Base-by-base conservation (phyloP, 2,113 vertebrate species). In the Tachysurus vachellii region DNA sequence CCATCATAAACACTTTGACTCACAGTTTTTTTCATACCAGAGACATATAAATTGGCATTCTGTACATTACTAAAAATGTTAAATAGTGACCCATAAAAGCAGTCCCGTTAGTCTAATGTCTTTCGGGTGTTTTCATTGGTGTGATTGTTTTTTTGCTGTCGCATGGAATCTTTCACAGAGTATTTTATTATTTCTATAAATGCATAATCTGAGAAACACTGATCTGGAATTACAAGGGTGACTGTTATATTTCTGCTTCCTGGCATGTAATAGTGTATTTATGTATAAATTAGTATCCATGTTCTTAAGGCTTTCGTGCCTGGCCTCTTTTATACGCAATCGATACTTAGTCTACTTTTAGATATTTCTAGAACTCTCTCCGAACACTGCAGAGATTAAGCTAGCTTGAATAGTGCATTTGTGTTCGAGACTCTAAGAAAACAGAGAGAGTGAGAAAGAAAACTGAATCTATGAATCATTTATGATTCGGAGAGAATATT, bases 321-420 rank as follows among this genome's bases (percentile, higher is more conserved):
- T 47, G 50, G 71, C 53, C 70, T 82, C 12, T 1, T 44, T 28
- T 73, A 84, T 86, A 80, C 44, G 85, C 75, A 85, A 87, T 87
- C 76, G 68, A 82, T 85, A 36, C 36, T 1, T 2, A 81, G 68
- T 57, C 76, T 77, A 82, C 66, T 76, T 85, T 85, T 19, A 85
- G 66, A 87, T n/a, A 75, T 85, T 66, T 61, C 44, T 31, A 86
- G 53, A 83, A 53, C 64, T 28, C 36, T 64, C 11, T 36, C 28
- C n/a, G 44, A 21, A 59, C 68, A 5, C 85, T 28, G 62, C 47
- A 9, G 53, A 54, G 42, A 7, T 57, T 61, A 82, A 77, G 17
- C 8, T 9, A n/a, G 28, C 26, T 47, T 23, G 47, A 28, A 56
- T 57, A 86, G 42, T 73, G 62, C 61, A 64, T 61, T 54, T 71